phyloP scores from a whole-genome alignment of 2,797 vertebrate species.

The Ptychadena robeensis region DNA sequence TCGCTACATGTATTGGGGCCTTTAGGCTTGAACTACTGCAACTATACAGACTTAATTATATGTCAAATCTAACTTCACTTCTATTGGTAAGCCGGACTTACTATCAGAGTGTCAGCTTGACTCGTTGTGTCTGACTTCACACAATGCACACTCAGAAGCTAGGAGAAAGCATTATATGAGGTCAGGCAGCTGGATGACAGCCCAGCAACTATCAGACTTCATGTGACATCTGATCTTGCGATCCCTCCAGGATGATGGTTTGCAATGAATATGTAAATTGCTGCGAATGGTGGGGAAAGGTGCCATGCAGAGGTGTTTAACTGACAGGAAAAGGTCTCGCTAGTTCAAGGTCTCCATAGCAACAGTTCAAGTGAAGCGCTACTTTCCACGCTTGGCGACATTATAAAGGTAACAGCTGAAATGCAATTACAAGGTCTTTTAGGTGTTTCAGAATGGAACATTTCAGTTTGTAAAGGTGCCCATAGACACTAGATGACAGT shows the following conservation, averaged over 20 bases:
- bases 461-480: background rate
- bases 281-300: background rate
- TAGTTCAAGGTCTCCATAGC: constrained; percentile 43
- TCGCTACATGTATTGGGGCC: no score
- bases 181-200: no score
- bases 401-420: constrained; percentile 18
- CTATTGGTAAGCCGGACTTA: no score
- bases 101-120: no score
- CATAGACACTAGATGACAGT: background rate
- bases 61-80: no score
- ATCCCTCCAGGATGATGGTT: background rate
- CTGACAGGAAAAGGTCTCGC: constrained; percentile 15
- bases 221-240: no score
- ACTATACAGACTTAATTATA: no score
- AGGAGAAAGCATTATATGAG: no score
- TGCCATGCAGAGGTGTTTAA: constrained; percentile 21
- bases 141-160: no score
- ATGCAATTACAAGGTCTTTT: constrained; percentile 19
- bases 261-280: constrained; percentile 11
- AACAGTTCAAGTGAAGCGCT: constrained; percentile 28
- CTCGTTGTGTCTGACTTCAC: no score
- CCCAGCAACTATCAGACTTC: no score
- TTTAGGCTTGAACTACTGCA: no score
- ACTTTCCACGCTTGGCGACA: constrained; percentile 14
- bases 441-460: constrained; percentile 6